These are phyloP conservation scores for Microcebus lehilahytsara DNA, from an alignment of 2,113 vertebrate genomes.

Conservation along the genomic window DNA sequence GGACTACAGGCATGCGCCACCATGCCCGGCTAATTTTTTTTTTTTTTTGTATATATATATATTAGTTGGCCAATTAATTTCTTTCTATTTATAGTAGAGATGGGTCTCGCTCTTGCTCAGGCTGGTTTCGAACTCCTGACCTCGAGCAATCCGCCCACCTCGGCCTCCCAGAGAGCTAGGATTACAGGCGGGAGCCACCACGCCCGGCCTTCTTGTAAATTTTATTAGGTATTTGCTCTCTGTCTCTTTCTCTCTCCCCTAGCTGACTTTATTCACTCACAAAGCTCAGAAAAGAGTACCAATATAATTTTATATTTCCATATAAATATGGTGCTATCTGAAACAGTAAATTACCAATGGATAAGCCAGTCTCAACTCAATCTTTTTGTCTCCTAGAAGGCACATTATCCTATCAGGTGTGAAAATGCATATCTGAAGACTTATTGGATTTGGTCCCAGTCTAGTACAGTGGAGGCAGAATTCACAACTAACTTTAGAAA, in stretches of 20 bases:
- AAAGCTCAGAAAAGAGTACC: background rate
- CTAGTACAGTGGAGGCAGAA: background rate
- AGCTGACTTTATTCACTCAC: background rate
- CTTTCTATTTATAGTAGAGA: too few relatives aligned
- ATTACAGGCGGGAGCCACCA: background rate
- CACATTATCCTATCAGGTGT: background rate
- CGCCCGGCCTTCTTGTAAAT: background rate
- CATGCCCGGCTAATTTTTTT: too few relatives aligned
- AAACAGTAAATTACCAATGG: background rate
- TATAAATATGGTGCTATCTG: background rate
- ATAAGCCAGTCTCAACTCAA: background rate
- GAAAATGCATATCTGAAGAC: slow-evolving; percentile 20
- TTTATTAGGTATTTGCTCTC: too few relatives aligned
- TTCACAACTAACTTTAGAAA: background rate
- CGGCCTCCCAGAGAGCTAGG: background rate
- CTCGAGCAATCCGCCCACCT: too few relatives aligned
- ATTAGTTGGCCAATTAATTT: too few relatives aligned
- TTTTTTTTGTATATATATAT: too few relatives aligned
- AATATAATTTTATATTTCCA: background rate
- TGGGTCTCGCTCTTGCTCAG: too few relatives aligned
- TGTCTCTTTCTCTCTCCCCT: background rate
- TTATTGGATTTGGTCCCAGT: background rate
- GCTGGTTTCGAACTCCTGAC: too few relatives aligned
- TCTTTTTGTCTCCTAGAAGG: background rate
- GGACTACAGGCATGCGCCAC: too few relatives aligned